Base-by-base conservation (phyloP, 2,888 invertebrate genomes). In the Gari tellinella region DNA sequence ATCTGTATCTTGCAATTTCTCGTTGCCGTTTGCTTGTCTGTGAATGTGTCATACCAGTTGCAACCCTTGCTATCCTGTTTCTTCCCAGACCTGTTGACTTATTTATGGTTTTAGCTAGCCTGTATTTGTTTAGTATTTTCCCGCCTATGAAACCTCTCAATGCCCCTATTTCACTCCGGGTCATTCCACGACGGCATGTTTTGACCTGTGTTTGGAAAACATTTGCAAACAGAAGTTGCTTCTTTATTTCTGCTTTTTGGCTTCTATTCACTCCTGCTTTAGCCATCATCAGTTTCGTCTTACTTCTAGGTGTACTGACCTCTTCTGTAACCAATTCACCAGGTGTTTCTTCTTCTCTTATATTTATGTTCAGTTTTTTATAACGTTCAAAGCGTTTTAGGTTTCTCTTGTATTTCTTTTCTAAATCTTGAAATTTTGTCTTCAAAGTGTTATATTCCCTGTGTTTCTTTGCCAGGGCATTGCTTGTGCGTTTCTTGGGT, bases 1-100 rank as follows among this genome's bases (percentile, higher is more conserved):
- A n/a, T 49, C 37, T 62, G 38, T 63, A 37, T 38, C 37, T 63
- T 55, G 37, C 68, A 14, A 62, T 26, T 61, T 68, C 68, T 51
- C 62, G 62, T 23, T 41, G 19, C 31, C 56, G 26, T 17, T 17
- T 31, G 4, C 26, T 43, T 23, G 45, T 37, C 15, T 53, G 15
- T 15, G 37, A 4, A 21, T 31, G 5, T 5, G 55, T 19, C 40
- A 55, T 10, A 14, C 26, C 15, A 46, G 17, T 5, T n/a, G n/a
- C n/a, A n/a, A 21, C n/a, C 14, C 26, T 46, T 21, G n/a, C 19
- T 4, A 60, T 14, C 17, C 23, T 56, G 26, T 58, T 64, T 17
- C 55, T 26, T 3, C 53, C 45, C 40, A 58, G 40, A 31, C 70
- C 58, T 25, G 41, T 64, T 40, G n/a, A 49, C 43, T 52, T 63